A percentile compares a stretch with the other conserved stretches of the same genome.
Evolutionary conservation across 2,888 invertebrate genomes (phyloP).

Genomic region (Colletes collaris): DNA sequence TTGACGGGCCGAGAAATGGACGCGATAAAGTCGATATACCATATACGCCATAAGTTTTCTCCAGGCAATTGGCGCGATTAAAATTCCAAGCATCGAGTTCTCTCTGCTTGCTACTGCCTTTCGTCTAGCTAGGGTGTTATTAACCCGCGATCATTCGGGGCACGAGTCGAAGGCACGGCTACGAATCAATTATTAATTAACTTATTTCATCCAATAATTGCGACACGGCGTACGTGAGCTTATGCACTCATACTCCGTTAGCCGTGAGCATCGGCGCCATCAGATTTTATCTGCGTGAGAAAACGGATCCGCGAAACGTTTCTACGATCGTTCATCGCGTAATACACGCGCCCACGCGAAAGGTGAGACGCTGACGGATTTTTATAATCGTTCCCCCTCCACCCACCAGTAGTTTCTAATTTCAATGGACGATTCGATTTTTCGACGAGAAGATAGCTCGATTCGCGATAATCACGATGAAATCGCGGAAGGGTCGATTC

Average conservation of each 20-base stretch:
- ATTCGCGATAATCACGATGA: too few species aligned
- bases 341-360: conserved; percentile 28
- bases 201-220: conserved; percentile 64
- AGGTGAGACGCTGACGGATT: conserved; percentile 27
- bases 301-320: conserved; percentile 50
- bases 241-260: conserved; percentile 3
- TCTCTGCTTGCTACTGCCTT: conserved; percentile 24
- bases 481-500: too few species aligned
- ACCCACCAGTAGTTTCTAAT: too few species aligned
- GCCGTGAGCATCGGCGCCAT: conserved; percentile 25
- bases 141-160: conserved; percentile 29
- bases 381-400: background rate
- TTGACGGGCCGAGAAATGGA: background rate
- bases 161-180: conserved; percentile 16
- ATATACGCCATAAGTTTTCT: conserved; percentile 10
- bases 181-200: conserved; percentile 63
- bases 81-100: conserved; percentile 15
- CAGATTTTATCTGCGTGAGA: conserved; percentile 66
- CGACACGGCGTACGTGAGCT: conserved; percentile 35
- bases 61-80: conserved; percentile 4
- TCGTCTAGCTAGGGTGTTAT: conserved; percentile 35
- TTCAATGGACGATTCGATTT: too few species aligned
- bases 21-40: background rate
- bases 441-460: background rate
- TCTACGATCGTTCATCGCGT: conserved; percentile 29